Evolutionary conservation across 2,797 vertebrate genomes (phyloP).

Genomic region (Urophycis tenuis): DNA sequence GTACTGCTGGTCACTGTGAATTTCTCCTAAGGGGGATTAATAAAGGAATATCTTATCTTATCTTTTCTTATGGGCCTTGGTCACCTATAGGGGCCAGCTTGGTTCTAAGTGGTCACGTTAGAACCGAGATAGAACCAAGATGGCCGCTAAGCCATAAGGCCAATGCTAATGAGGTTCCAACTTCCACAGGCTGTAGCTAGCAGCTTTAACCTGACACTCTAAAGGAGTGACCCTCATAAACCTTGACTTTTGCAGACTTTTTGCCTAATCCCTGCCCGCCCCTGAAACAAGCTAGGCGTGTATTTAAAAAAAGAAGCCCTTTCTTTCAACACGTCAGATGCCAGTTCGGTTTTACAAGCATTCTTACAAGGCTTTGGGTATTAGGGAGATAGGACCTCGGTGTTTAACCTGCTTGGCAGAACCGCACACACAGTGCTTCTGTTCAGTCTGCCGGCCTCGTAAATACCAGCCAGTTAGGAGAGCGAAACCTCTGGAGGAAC

Average conservation of each 20-base stretch:
- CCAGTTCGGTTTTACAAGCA: constrained; percentile 2
- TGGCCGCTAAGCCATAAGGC: background rate
- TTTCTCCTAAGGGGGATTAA: too few species aligned
- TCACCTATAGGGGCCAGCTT: too few species aligned
- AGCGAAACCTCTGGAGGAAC: background rate
- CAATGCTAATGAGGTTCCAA: background rate
- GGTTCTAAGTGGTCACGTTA: too few species aligned
- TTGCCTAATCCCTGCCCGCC: constrained; percentile 11
- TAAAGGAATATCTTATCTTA: too few species aligned
- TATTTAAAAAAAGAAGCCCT: background rate
- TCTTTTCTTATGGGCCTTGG: too few species aligned
- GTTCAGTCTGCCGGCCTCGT: background rate
- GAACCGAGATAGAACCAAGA: background rate
- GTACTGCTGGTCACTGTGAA: too few species aligned
- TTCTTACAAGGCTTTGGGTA: constrained; percentile 2
- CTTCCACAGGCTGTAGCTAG: background rate
- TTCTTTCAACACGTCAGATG: background rate
- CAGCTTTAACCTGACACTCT: background rate
- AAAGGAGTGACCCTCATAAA: constrained; percentile 15
- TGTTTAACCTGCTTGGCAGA: constrained; percentile 9
- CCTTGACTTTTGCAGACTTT: background rate
- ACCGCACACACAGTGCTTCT: background rate
- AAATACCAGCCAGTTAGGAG: background rate
- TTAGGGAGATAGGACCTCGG: background rate
- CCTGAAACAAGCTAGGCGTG: constrained; percentile 13